Conservation (phyloP, 2,113 vertebrate species). For the Sylvilagus bachmani region DNA sequence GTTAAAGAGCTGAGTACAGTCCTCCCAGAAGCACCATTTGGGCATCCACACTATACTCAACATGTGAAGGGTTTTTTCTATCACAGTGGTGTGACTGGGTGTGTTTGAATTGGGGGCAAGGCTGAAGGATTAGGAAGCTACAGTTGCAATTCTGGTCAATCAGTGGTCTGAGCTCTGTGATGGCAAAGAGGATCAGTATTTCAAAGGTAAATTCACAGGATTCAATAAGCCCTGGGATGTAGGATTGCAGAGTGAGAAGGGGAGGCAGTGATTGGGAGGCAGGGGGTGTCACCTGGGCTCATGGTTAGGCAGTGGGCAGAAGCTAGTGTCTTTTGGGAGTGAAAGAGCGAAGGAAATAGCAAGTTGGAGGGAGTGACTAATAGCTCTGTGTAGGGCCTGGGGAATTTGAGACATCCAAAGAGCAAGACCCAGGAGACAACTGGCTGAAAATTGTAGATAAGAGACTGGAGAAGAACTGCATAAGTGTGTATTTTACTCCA, state of each 20-base stretch:
- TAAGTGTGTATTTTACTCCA: not conserved
- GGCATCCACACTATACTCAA: not conserved
- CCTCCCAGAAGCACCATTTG: not conserved
- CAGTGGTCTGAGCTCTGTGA: not conserved
- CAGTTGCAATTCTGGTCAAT: not conserved
- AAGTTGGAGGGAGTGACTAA: not conserved
- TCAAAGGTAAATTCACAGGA: not conserved
- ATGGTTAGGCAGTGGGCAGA: not conserved
- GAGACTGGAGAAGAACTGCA: not conserved
- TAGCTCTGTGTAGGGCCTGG: not conserved
- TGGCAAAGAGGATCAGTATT: not conserved
- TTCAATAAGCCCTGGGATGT: not conserved
- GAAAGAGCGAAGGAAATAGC: not conserved
- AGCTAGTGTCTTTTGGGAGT: not conserved
- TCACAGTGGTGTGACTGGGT: not conserved
- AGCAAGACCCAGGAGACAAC: not conserved
- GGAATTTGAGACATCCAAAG: not conserved
- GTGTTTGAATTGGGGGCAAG: not conserved
- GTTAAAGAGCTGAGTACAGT: not conserved
- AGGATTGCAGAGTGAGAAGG: not conserved
- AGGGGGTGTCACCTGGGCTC: not conserved
- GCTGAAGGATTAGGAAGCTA: not conserved
- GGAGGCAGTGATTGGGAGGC: too few relatives aligned
- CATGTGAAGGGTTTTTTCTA: not conserved
- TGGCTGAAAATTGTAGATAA: not conserved